Base-by-base conservation (phyloP, 37 sponge, comb jelly and placozoan genomes). In the Cliona cf. orientalis region DNA sequence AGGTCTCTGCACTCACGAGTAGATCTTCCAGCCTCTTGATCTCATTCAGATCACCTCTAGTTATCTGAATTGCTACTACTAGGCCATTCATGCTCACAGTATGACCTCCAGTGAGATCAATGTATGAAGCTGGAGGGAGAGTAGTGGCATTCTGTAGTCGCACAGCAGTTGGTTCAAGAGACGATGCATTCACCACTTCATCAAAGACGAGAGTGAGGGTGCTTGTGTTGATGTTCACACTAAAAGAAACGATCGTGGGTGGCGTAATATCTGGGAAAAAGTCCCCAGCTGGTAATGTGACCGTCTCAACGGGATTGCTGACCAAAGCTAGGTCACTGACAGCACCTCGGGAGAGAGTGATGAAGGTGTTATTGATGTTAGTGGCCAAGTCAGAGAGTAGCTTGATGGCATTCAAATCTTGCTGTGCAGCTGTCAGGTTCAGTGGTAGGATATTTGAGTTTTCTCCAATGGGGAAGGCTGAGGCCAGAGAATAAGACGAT, bases 371-470 rank as follows among this genome's bases (percentile, higher is more conserved):
- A 55, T 84, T 69, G 42, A 63, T 21, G 23, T 76, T 32, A 19
- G 91, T 90, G 22, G 89, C 94, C 40, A 92, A 79, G 46, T 83
- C 69, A 6, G 84, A 75, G 60, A 68, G 53, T 0, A 91, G 73
- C 55, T 96, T 92, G n/a, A 96, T 74, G 3, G 28, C 65, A 69
- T 92, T 90, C 29, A 96, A 60, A 53, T 95, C 95, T 5, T n/a
- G 55, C 40, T 78, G 89, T 32, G 82, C 81, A 34, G 87, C 91
- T 19, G 91, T 87, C 45, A 95, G 76, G 63, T 95, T 87, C 29
- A 95, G 66, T 9, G 55, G 39, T 31, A 92, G 65, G 42, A 92
- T 84, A 40, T 79, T 77, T n/a, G 93, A 92, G 55, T 92, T 87
- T 25, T 42, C 81, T 11, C 93, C 93, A 84, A 87, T 80, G 4